Evolutionary conservation across 1,140 invertebrate species (phyloP), one percentile per base, ranked within the genome.

Genomic region (Drosophila athabasca): DNA sequence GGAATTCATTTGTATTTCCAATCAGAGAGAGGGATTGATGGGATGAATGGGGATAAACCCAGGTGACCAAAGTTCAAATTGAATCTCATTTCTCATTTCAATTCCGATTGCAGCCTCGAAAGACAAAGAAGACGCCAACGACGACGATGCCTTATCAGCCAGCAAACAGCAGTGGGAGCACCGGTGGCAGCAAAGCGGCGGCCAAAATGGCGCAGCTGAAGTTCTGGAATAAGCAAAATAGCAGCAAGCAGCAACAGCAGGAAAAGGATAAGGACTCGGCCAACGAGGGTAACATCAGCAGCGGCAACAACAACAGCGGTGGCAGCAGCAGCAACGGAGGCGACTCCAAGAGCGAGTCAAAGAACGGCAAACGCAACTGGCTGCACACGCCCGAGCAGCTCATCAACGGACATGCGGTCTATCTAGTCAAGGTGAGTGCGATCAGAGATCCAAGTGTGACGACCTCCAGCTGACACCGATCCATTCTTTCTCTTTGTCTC

Each of bases 301-400:
- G 39, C 44, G 49, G 22, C 29, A 62, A 46, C 49, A 72, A 55
- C 43, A 62, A 89, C 55, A 92, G 92, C 62, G 91, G 90, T 55
- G 73, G 55, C 59, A 71, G 55, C 59, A 75, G 55, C 59, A 75
- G 55, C 57, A 83, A 74, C 53, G 76, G 71, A 54, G 92, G 92
- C n/a, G 69, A 65, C 43, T 44, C 68, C 13, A 85, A 85, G 43
- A 67, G 66, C 35, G 90, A 91, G 15, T 66, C 82, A 7, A 92
- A 91, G 66, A 92, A 90, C 60, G 91, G 91, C 24, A 93, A 93
- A 76, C 93, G 96, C 79, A 97, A 96, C 90, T 99, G 98, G 98
- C 95, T 98, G 79, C 98, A 99, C 93, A 95, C 97, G 62, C 96
- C 97, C 31, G 97, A 98, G 85, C 94, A 97, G n/a, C 93, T 99